phyloP scores from a whole-genome alignment of 2,113 vertebrate genomes.

The Megalops atlanticus region DNA sequence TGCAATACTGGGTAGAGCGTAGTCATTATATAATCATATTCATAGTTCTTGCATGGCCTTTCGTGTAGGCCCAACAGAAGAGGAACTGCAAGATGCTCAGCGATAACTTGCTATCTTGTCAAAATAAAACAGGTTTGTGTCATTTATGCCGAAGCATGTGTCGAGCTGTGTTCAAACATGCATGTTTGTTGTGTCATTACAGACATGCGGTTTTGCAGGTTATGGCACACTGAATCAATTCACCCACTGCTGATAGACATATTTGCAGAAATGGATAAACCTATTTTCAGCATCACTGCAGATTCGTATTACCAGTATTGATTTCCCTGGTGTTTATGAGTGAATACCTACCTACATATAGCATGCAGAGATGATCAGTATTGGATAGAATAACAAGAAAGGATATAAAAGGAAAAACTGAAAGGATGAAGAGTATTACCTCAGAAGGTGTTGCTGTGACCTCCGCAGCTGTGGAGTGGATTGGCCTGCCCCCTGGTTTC shows the following conservation, averaged over 20 bases:
- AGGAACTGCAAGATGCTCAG: background rate
- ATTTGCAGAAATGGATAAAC: background rate
- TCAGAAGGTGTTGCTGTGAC: background rate
- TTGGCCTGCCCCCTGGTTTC: background rate
- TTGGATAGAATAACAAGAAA: background rate
- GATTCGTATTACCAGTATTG: background rate
- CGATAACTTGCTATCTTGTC: background rate
- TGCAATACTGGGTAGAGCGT: too few relatives aligned
- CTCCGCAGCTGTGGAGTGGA: background rate
- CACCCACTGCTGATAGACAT: background rate
- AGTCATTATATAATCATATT: too few relatives aligned
- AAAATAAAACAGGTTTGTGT: too few relatives aligned
- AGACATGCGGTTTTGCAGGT: background rate
- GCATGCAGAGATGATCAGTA: background rate
- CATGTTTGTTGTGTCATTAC: background rate
- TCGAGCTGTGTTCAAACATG: background rate
- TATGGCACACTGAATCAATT: background rate
- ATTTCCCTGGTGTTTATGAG: background rate
- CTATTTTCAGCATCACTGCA: background rate
- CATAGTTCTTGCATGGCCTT: too few relatives aligned
- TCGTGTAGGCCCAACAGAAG: too few relatives aligned
- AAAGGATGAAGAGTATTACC: background rate
- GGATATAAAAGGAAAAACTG: background rate
- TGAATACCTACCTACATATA: background rate
- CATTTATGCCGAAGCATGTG: background rate